Base-by-base conservation (phyloP, 2,113 vertebrate genomes). In the Nettapus auritus region DNA sequence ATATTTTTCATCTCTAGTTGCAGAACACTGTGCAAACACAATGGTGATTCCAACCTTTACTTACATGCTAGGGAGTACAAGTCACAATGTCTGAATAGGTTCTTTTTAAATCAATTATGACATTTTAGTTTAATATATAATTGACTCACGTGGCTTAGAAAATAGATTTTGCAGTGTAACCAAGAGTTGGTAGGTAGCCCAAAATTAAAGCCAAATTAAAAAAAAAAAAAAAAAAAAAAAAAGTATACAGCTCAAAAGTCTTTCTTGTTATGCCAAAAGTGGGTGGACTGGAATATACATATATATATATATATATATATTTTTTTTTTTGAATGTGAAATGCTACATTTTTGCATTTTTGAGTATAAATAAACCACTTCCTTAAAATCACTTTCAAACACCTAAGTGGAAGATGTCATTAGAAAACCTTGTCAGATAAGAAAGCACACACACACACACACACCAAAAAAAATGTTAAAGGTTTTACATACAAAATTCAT, bases 321-420 rank as follows among this genome's bases (percentile, higher is more conserved):
- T 9, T 38, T 9, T 40, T 40, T 38, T 9, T 38, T 9, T 40
- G 12, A 40, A 25, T 48, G 6, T 6, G 9, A 74, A 75, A 6
- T 46, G 3, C 18, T 64, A 23, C 14, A 44, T 46, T 84, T 94
- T 82, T 33, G 9, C 14, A 44, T 46, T 84, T 94, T 82, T 33
- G 9, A 70, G 3, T 63, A 74, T 55, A 78, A 92, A 91, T 86
- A 83, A 84, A 75, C n/a, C 5, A 74, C 5, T 83, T 92, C 36
- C 22, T 75, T 68, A 71, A 91, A 91, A 85, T 77, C 38, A n/a
- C 23, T 85, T 95, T 69, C 42, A 94, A 9, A 85, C 33, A 82
- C 4, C 22, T 62, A 76, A 71, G 48, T 21, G 7, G 23, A 79
- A 76, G 33, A 73, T 55, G 79, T 91, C 4, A 23, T 36, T 76